phyloP scores from a whole-genome alignment of 1,140 invertebrate genomes.

The Drosophila lini region DNA sequence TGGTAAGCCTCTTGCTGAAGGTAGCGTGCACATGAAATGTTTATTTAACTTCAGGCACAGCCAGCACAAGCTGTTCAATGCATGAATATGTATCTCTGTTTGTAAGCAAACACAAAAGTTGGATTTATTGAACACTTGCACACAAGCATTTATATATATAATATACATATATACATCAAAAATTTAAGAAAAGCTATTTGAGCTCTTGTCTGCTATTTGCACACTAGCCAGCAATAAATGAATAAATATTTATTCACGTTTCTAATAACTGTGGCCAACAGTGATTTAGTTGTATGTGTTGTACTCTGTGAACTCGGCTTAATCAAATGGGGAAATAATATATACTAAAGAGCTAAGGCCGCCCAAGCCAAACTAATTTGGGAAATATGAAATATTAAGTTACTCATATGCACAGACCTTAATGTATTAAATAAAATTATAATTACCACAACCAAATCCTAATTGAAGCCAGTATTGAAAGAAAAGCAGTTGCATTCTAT shows the following conservation, averaged over 20 bases:
- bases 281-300: not conserved
- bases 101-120: not conserved
- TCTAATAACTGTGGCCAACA: not conserved
- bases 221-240: not conserved
- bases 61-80: not conserved
- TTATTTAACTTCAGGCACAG: constrained; percentile 1
- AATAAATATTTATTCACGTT: not conserved
- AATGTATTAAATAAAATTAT: too few relatives aligned
- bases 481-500: not conserved
- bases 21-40: constrained; percentile 6
- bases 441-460: not conserved
- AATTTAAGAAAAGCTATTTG: not conserved
- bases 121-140: constrained; percentile 5
- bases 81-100: too few relatives aligned
- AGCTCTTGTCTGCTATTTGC: not conserved
- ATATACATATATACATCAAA: not conserved
- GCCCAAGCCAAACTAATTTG: not conserved
- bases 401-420: too few relatives aligned
- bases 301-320: not conserved
- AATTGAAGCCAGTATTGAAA: not conserved
- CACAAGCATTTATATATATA: too few relatives aligned
- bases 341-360: too few relatives aligned
- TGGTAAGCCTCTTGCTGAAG: constrained; percentile 16
- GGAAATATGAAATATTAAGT: not conserved
- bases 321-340: not conserved